Conservation (phyloP, 2,888 invertebrate species). For the Bimastos eiseni region DNA sequence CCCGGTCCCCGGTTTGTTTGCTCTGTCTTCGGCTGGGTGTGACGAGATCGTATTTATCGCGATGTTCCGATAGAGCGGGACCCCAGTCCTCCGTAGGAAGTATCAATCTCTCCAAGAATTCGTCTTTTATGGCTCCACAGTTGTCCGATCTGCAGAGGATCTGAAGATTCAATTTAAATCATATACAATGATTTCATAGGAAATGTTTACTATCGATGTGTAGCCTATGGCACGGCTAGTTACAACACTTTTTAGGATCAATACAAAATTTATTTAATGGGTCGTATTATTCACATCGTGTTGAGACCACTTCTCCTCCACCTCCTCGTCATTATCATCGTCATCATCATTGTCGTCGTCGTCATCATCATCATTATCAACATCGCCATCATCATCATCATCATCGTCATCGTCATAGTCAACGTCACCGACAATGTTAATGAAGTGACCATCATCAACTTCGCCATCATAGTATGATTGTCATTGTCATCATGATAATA, state of each 20-base stretch:
- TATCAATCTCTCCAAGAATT: neutral
- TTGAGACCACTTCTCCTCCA: neutral
- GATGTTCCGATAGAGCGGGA: neutral
- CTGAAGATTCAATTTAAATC: neutral
- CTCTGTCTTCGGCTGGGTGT: neutral
- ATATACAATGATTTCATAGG: too few relatives aligned
- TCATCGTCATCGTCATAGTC: neutral
- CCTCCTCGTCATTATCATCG: neutral
- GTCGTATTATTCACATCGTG: too few relatives aligned
- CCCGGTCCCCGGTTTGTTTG: neutral
- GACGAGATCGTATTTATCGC: neutral
- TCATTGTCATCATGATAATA: neutral
- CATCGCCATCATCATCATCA: neutral
- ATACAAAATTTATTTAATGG: too few relatives aligned
- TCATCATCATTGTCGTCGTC: neutral
- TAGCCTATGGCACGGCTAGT: too few relatives aligned
- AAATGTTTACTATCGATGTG: too few relatives aligned
- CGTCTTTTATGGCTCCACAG: neutral
- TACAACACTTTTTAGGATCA: too few relatives aligned
- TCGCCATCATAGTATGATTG: neutral
- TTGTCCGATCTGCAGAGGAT: neutral
- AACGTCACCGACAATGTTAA: neutral
- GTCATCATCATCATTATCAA: neutral
- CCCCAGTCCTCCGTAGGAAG: neutral
- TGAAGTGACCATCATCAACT: neutral